These are phyloP conservation scores for Ruditapes philippinarum DNA, from an alignment of 1,140 invertebrate genomes.

Conservation along the genomic window DNA sequence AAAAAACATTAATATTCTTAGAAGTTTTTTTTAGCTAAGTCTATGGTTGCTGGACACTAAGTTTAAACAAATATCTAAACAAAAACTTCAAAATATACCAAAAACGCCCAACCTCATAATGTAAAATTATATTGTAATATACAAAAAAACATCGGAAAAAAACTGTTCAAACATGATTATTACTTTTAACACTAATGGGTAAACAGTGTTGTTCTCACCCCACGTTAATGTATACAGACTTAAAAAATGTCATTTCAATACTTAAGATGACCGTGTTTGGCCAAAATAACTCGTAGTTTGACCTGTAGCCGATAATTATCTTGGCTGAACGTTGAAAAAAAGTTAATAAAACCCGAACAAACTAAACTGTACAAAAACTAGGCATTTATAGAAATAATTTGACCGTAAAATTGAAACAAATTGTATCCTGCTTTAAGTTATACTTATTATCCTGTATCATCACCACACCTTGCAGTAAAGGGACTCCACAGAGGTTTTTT, in stretches of 20 bases:
- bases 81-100: no score
- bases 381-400: neutral
- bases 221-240: neutral
- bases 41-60: no score
- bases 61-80: no score
- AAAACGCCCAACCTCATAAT: neutral
- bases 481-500: no score
- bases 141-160: no score
- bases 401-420: conserved; percentile 22
- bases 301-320: conserved; percentile 19
- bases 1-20: no score
- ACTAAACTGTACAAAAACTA: neutral
- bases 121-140: neutral
- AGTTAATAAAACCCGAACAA: neutral
- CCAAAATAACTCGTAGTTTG: neutral
- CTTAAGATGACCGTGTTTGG: neutral
- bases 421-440: neutral
- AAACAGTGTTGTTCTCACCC: neutral
- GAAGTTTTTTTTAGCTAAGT: no score
- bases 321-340: neutral
- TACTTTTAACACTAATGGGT: neutral
- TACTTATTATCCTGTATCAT: no score
- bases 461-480: no score
- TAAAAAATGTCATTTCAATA: neutral
- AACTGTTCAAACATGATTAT: neutral